Percentiles rank a stretch among this genome's conserved stretches.
Conservation (phyloP, 2,888 invertebrate species). For the Graphium colonna region DNA sequence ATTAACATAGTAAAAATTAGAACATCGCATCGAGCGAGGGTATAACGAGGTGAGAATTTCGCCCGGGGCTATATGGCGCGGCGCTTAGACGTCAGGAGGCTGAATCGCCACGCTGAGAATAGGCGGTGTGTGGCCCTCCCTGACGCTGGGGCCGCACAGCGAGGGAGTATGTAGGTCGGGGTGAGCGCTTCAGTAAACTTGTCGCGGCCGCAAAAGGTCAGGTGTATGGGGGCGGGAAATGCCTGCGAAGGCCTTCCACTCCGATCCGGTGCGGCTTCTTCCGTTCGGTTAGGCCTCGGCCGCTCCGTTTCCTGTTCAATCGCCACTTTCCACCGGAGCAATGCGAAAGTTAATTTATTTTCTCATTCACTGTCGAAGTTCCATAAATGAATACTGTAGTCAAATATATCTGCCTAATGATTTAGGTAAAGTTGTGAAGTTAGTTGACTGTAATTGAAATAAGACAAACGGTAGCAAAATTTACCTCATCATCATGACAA, state of each 20-base stretch:
- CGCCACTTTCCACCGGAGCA: slow-evolving; percentile 20
- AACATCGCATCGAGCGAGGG: slow-evolving; percentile 49
- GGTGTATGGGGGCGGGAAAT: slow-evolving; percentile 76
- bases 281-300: slow-evolving; percentile 65
- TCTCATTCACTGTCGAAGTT: no score
- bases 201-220: slow-evolving; percentile 75
- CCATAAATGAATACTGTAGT: no score
- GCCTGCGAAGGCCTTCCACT: slow-evolving; percentile 60
- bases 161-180: slow-evolving; percentile 70
- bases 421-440: no score
- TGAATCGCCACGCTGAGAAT: slow-evolving; percentile 63
- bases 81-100: slow-evolving; percentile 52
- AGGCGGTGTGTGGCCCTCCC: slow-evolving; percentile 33
- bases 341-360: slow-evolving; percentile 9
- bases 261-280: slow-evolving; percentile 43
- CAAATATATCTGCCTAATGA: no score
- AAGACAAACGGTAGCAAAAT: slow-evolving; percentile 33
- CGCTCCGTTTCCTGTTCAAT: slow-evolving; percentile 52
- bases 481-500: slow-evolving; percentile 97
- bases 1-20: slow-evolving; percentile 38
- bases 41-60: slow-evolving; percentile 57
- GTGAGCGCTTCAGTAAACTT: slow-evolving; percentile 72
- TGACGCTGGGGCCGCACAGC: slow-evolving; percentile 42
- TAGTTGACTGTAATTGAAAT: no score
- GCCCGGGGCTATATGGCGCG: slow-evolving; percentile 57